Evolutionary conservation across 2,888 invertebrate species (phyloP).

Genomic region (Amblyteles armatorius): DNA sequence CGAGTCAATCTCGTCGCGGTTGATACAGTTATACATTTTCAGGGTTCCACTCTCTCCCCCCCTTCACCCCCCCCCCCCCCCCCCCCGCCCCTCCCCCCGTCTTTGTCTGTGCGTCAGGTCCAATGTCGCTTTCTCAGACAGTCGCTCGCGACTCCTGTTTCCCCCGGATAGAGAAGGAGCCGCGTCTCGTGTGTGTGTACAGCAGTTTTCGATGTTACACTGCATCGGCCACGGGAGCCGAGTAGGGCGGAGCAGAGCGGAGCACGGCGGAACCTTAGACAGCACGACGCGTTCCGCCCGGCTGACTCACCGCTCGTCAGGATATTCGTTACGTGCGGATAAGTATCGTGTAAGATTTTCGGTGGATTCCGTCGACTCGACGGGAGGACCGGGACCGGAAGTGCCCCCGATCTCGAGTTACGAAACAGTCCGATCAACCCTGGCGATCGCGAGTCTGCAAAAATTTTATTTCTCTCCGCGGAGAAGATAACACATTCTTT

Average conservation of each 20-base stretch:
- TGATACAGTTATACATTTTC: conserved; percentile 31
- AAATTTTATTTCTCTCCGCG: neutral
- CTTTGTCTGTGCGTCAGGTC: conserved; percentile 26
- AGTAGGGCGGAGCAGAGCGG: neutral
- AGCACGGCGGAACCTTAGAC: conserved; percentile 8
- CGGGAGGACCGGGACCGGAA: neutral
- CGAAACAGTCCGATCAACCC: conserved; percentile 15
- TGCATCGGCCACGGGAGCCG: neutral
- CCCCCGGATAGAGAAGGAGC: conserved; percentile 6
- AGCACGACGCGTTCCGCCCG: conserved; percentile 7
- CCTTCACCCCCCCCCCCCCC: too few relatives aligned
- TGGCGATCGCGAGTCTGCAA: neutral
- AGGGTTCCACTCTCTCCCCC: neutral
- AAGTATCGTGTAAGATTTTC: neutral
- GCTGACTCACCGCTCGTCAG: conserved; percentile 21
- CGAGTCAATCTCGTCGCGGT: conserved; percentile 60
- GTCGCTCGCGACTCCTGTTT: conserved; percentile 35
- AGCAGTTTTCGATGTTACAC: neutral
- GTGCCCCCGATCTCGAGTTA: neutral
- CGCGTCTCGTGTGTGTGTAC: neutral
- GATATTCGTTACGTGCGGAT: neutral
- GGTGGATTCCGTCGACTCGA: conserved; percentile 20
- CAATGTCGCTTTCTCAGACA: conserved; percentile 45
- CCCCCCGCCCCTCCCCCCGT: neutral
- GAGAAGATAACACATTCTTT: neutral